Percentiles rank a stretch among this genome's conserved stretches.
phyloP scores from a whole-genome alignment of 2,797 vertebrate species.

The Microctenopoma stevenorrisi region DNA sequence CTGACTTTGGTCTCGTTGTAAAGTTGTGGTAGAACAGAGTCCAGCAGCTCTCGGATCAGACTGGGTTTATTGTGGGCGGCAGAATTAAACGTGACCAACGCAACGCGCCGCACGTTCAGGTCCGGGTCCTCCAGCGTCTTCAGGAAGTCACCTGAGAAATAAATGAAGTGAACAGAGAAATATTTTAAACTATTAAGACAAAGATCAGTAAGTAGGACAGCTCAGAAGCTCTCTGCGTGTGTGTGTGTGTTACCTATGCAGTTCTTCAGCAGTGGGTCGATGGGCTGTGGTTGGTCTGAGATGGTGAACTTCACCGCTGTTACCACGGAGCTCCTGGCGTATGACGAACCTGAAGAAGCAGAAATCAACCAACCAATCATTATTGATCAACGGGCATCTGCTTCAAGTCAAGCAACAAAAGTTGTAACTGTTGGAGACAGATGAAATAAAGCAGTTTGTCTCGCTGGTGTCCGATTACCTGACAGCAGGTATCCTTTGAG shows the following conservation, averaged over 20 bases:
- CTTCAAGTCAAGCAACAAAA: neutral
- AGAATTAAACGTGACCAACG: constrained; percentile 96
- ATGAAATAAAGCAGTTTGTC: no score
- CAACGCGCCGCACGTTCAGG: constrained; percentile 92
- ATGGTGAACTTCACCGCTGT: constrained; percentile 99
- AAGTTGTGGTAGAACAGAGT: constrained; percentile 87
- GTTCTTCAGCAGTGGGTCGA: constrained; percentile 97
- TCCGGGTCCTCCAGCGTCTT: constrained; percentile 93
- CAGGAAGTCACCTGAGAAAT: constrained; percentile 90
- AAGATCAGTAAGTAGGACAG: no score
- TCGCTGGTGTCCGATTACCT: constrained; percentile 76
- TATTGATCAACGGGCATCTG: neutral
- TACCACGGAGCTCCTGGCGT: constrained; percentile 97
- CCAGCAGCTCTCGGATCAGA: constrained; percentile 89
- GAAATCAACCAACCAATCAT: neutral
- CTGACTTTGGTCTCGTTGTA: constrained; percentile 95
- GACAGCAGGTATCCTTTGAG: constrained; percentile 97
- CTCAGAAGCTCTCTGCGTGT: neutral
- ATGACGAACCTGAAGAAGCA: constrained; percentile 89
- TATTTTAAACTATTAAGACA: no score
- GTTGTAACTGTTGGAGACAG: no score
- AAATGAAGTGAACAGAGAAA: neutral
- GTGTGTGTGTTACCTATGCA: constrained; percentile 89
- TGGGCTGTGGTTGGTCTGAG: constrained; percentile 96
- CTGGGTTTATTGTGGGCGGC: constrained; percentile 96